Evolutionary conservation across 1,140 invertebrate genomes (phyloP).

Genomic region (Drosophila kohkoa): DNA sequence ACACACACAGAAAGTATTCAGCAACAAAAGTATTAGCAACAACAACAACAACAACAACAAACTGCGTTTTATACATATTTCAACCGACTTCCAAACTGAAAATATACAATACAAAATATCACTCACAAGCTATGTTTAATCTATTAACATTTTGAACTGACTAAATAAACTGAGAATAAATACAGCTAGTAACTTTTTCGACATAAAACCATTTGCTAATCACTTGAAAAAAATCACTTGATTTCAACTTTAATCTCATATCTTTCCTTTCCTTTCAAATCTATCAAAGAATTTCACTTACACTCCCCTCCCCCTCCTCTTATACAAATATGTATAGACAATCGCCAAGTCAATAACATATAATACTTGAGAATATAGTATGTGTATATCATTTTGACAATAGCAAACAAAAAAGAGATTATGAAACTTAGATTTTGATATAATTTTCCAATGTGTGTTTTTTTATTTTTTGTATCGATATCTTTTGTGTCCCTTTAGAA

Average conservation of each 20-base stretch:
- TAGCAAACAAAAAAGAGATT: conserved; percentile 38
- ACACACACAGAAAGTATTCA: conserved; percentile 42
- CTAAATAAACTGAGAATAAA: not conserved
- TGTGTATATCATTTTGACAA: conserved; percentile 60
- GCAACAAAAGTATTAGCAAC: conserved; percentile 27
- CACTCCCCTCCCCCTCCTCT: conserved; percentile 4
- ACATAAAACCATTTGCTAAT: not conserved
- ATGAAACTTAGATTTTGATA: conserved; percentile 45
- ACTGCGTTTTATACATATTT: conserved; percentile 21
- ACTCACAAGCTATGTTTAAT: not conserved
- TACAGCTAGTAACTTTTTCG: not conserved
- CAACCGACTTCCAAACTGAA: not conserved
- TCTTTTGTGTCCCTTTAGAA: conserved; percentile 41
- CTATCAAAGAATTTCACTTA: not conserved
- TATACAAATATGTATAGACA: conserved; percentile 55
- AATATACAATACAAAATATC: not conserved
- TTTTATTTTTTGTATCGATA: conserved; percentile 16
- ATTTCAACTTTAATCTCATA: not conserved
- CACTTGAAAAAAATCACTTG: not conserved
- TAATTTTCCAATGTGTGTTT: conserved; percentile 19
- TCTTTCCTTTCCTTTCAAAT: not conserved
- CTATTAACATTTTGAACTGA: not conserved
- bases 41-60: conserved; percentile 13
- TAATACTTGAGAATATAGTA: conserved; percentile 21
- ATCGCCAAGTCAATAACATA: conserved; percentile 41